Evolutionary conservation across 1,140 invertebrate genomes (phyloP).

Genomic region (Caenorhabditis tropicalis): DNA sequence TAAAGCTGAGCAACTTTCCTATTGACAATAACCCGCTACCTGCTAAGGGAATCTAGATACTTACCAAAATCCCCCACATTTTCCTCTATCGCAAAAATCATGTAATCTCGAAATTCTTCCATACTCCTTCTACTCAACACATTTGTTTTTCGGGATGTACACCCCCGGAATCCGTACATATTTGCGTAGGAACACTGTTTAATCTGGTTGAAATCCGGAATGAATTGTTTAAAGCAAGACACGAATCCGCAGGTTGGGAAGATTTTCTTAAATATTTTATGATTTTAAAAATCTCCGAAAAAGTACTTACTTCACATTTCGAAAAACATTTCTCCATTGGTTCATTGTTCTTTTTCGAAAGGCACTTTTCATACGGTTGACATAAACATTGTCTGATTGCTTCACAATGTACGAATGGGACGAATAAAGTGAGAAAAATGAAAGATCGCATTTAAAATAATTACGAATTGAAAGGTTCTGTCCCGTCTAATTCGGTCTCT

Average conservation of each 20-base stretch:
- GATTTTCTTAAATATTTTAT: background rate
- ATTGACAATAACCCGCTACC: too few species aligned
- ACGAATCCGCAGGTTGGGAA: background rate
- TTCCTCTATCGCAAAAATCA: background rate
- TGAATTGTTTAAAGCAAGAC: background rate
- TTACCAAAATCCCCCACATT: background rate
- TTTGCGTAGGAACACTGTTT: background rate
- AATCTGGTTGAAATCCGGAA: background rate
- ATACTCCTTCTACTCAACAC: background rate
- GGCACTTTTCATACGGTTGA: slow-evolving; percentile 2
- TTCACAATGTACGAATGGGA: background rate
- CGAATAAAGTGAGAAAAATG: background rate
- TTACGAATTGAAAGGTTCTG: background rate
- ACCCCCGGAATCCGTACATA: background rate
- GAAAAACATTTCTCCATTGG: background rate
- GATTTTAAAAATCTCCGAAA: too few species aligned
- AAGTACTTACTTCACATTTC: slow-evolving; percentile 4
- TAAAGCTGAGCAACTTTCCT: too few species aligned
- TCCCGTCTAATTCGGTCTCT: background rate
- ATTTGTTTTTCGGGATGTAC: background rate
- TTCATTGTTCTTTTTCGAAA: background rate
- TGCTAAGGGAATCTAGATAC: too few species aligned
- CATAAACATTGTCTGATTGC: slow-evolving; percentile 12
- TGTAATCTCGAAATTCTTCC: background rate
- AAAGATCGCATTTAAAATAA: background rate